Percentiles rank a stretch among this genome's conserved stretches.
These are phyloP conservation scores for Drosophila nigrodunni DNA, from an alignment of 1,140 invertebrate genomes.

Conservation along the genomic window DNA sequence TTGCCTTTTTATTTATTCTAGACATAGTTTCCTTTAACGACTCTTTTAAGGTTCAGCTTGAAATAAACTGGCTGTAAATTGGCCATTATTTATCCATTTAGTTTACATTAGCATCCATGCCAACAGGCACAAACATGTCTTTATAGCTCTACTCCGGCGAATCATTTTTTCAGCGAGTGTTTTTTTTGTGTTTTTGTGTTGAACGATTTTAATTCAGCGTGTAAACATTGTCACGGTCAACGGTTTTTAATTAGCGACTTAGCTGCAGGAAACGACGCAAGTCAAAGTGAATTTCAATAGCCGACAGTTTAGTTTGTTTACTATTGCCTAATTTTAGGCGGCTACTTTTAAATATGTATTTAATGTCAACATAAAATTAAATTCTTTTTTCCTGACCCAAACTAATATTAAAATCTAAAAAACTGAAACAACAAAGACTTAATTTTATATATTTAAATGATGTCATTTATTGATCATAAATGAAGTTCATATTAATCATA, in stretches of 20 bases:
- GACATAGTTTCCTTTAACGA: too few species aligned
- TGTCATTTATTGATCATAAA: too few species aligned
- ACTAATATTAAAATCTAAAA: too few species aligned
- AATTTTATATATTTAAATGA: too few species aligned
- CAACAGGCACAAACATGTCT: neutral
- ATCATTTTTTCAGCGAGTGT: slow-evolving; percentile 4
- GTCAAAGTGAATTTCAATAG: slow-evolving; percentile 53
- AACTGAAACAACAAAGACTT: too few species aligned
- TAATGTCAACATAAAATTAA: slow-evolving; percentile 5
- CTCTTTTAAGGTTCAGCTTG: neutral
- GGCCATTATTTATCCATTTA: slow-evolving; percentile 20
- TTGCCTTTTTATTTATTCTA: neutral
- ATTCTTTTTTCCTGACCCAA: too few species aligned
- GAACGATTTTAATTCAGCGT: slow-evolving; percentile 23
- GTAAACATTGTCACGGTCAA: slow-evolving; percentile 63
- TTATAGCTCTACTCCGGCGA: slow-evolving; percentile 1
- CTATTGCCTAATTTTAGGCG: slow-evolving; percentile 36
- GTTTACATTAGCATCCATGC: neutral
- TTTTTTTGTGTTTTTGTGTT: slow-evolving; percentile 15
- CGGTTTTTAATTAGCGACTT: slow-evolving; percentile 65
- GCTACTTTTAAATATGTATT: slow-evolving; percentile 39
- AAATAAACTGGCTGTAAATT: slow-evolving; percentile 24
- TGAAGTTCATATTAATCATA: neutral
- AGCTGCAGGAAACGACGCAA: slow-evolving; percentile 56
- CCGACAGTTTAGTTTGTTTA: slow-evolving; percentile 1